These are phyloP conservation scores for Ciconia stormi DNA, from an alignment of 2,113 vertebrate species.

Conservation along the genomic window DNA sequence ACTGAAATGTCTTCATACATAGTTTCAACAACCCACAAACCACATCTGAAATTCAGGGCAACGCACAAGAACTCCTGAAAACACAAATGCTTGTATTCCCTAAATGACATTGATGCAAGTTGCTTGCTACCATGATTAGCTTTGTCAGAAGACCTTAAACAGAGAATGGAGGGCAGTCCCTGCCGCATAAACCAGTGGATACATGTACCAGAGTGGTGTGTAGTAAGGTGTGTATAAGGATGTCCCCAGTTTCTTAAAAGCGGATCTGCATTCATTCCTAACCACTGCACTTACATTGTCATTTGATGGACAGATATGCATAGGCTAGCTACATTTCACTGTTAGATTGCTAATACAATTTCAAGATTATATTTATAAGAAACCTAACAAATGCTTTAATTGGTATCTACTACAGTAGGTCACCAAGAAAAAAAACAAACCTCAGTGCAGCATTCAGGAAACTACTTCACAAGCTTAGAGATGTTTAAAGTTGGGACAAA, in stretches of 20 bases:
- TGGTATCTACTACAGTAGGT: neutral
- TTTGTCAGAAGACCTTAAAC: neutral
- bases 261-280: neutral
- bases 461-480: neutral
- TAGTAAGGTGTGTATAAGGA: too few species aligned
- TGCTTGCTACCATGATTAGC: neutral
- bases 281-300: neutral
- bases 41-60: neutral
- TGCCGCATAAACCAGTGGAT: neutral
- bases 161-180: neutral
- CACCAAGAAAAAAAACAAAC: neutral
- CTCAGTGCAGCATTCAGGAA: neutral
- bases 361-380: constrained; percentile 3
- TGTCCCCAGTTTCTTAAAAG: neutral
- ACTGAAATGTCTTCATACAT: neutral
- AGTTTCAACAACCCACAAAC: neutral
- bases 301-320: neutral
- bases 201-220: rapidly evolving
- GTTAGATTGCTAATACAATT: neutral
- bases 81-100: neutral
- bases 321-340: neutral
- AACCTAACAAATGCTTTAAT: neutral
- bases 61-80: neutral
- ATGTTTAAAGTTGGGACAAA: neutral
- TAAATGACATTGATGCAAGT: neutral